Evolutionary conservation across 2,113 vertebrate genomes (phyloP).

Genomic region (human (Homo sapiens)): GRCh38 chr9:72670001-72670500

Average conservation of each 20-base stretch:
- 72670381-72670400: not conserved
- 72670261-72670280: not conserved
- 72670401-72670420: not conserved
- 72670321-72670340: not conserved
- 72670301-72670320: not conserved
- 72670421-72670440: not conserved
- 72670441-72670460: not conserved
- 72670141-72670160: not conserved
- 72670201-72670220: not conserved
- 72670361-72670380: not conserved
- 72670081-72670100: not conserved
- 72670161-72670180: not conserved
- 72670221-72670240: not conserved
- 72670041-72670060: not conserved
- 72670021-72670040: not conserved
- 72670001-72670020: not conserved
- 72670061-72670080: not conserved
- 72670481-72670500: not conserved
- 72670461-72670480: not conserved
- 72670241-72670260: not conserved
- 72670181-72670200: not conserved
- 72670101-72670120: not conserved
- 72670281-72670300: not conserved
- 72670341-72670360: not conserved
- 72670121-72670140: not conserved